Conservation (phyloP, 53 echinoderm and acorn worm species). For the Pentamera pediparva region DNA sequence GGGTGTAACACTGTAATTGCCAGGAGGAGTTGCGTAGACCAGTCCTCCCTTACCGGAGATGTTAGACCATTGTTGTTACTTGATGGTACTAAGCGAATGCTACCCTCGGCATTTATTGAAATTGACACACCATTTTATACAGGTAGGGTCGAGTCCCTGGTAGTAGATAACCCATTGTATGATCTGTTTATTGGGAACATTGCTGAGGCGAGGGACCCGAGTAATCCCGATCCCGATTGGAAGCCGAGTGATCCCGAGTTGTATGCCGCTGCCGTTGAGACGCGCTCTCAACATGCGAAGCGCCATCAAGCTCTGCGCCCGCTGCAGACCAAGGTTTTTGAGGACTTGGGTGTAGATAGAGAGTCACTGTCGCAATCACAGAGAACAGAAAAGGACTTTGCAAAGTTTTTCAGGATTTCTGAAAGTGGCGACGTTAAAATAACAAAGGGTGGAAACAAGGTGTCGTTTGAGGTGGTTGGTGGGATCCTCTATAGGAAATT, state of each 20-base stretch:
- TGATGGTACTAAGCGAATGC: background rate
- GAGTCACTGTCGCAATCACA: too few species aligned
- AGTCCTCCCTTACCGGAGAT: background rate
- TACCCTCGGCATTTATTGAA: background rate
- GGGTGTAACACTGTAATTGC: background rate
- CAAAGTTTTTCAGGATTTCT: too few species aligned
- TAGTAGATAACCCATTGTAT: background rate
- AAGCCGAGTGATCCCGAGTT: background rate
- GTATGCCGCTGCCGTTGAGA: background rate
- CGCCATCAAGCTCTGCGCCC: background rate
- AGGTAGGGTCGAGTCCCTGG: background rate
- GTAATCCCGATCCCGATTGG: conserved; percentile 7
- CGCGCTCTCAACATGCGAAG: background rate
- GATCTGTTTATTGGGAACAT: conserved; percentile 13
- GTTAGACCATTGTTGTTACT: background rate
- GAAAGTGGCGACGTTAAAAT: too few species aligned
- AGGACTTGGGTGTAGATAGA: too few species aligned
- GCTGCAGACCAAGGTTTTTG: background rate
- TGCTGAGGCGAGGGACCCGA: background rate
- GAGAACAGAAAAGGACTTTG: too few species aligned
- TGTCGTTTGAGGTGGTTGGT: too few species aligned
- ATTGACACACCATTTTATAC: background rate
- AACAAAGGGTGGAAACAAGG: too few species aligned
- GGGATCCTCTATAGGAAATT: too few species aligned
- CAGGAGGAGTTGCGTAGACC: background rate